Percentiles rank a stretch among this genome's conserved stretches.
phyloP scores from a whole-genome alignment of 2,797 vertebrate genomes.

The Amniataba percoides region DNA sequence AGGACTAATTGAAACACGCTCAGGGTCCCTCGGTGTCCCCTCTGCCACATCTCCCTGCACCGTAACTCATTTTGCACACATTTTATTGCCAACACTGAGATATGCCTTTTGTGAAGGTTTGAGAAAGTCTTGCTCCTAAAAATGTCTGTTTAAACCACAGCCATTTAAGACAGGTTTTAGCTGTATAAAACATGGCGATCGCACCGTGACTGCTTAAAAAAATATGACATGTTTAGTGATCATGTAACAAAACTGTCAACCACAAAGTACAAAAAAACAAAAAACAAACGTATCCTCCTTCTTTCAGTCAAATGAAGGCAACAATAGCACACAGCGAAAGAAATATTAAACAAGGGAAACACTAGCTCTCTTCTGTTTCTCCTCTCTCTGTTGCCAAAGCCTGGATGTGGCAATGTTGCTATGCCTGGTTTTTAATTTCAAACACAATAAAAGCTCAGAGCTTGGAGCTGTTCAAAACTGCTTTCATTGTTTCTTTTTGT shows the following conservation, averaged over 20 bases:
- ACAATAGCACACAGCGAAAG: neutral
- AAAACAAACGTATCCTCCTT: neutral
- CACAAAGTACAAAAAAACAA: neutral
- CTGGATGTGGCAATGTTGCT: neutral
- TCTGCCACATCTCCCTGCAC: neutral
- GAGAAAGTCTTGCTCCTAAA: neutral
- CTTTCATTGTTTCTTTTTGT: constrained; percentile 17
- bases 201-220: neutral
- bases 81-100: neutral
- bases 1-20: neutral
- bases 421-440: constrained; percentile 5
- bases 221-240: neutral
- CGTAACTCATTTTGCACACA: neutral
- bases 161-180: neutral
- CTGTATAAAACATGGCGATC: neutral
- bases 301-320: neutral
- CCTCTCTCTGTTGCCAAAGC: neutral
- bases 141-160: neutral
- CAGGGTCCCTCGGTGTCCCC: neutral
- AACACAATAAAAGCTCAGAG: constrained; percentile 7
- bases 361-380: neutral
- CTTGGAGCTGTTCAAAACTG: neutral
- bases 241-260: neutral
- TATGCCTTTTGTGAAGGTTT: neutral
- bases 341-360: neutral